A percentile compares a stretch with the other conserved stretches of the same genome.
Evolutionary conservation across 2,888 invertebrate species (phyloP).

Genomic region (Perizoma flavofasciatum): DNA sequence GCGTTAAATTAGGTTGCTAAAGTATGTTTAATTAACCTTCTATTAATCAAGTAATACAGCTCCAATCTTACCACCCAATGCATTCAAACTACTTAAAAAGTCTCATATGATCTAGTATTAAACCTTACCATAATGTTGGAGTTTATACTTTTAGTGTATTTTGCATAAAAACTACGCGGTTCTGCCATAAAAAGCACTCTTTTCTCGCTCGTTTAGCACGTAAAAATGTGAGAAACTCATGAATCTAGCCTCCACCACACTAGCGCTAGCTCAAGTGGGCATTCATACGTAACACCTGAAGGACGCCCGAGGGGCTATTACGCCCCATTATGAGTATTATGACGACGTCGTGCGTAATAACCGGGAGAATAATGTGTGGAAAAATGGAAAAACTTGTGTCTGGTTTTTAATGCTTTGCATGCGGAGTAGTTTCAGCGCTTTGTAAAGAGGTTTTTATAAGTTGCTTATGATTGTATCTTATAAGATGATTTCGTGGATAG

Average conservation of each 20-base stretch:
- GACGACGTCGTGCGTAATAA: constrained; percentile 49
- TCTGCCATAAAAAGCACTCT: constrained; percentile 14
- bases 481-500: not conserved
- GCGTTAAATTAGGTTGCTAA: too few relatives aligned
- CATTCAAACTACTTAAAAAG: too few relatives aligned
- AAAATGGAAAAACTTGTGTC: constrained; percentile 35
- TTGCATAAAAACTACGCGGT: too few relatives aligned
- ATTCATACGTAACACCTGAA: constrained; percentile 60
- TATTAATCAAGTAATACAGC: too few relatives aligned
- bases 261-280: constrained; percentile 49
- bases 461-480: not conserved
- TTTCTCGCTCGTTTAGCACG: constrained; percentile 19
- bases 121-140: too few relatives aligned
- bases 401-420: constrained; percentile 28
- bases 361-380: constrained; percentile 56
- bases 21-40: too few relatives aligned
- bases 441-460: constrained; percentile 2
- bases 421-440: constrained; percentile 3
- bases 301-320: constrained; percentile 55
- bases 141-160: too few relatives aligned
- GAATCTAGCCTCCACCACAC: constrained; percentile 40
- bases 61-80: too few relatives aligned
- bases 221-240: constrained; percentile 22
- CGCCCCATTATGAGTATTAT: constrained; percentile 50
- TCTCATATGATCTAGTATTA: too few relatives aligned